A percentile compares a stretch with the other conserved stretches of the same genome.
Conservation (phyloP, 2,113 vertebrate species). For the Rutilus rutilus region DNA sequence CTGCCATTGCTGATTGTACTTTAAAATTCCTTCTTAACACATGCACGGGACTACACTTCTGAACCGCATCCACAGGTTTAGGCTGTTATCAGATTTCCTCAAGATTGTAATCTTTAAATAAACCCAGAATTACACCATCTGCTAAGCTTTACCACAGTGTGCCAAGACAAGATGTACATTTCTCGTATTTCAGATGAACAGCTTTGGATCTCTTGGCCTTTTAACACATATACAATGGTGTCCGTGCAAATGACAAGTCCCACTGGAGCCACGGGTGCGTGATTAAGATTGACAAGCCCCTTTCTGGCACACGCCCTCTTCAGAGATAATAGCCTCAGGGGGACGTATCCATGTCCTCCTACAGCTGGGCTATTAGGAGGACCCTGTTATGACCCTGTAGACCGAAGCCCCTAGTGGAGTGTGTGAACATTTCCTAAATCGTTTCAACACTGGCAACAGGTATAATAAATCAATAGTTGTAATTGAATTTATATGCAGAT, state of each 20-base stretch:
- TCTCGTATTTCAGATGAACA: constrained; percentile 42
- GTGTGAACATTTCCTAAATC: not conserved
- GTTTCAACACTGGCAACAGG: not conserved
- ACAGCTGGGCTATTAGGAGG: constrained; percentile 29
- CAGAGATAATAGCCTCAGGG: constrained; percentile 42
- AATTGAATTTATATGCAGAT: not conserved
- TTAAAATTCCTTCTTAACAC: not conserved
- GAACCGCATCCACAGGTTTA: not conserved
- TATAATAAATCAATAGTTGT: not conserved
- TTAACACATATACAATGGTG: constrained; percentile 21
- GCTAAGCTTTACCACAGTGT: constrained; percentile 11
- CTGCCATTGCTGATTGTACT: not conserved
- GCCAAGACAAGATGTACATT: constrained; percentile 27
- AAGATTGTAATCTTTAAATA: constrained; percentile 32
- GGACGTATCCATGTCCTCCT: constrained; percentile 33
- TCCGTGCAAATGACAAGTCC: constrained; percentile 23
- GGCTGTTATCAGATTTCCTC: constrained; percentile 9
- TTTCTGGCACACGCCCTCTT: constrained; percentile 38
- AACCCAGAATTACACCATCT: constrained; percentile 27
- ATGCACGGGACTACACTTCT: not conserved
- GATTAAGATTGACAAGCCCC: constrained; percentile 38
- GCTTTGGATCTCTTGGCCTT: constrained; percentile 22
- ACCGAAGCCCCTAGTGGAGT: constrained; percentile 17
- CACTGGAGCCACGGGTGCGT: constrained; percentile 1
- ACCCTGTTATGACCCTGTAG: constrained; percentile 22